Base-by-base conservation (phyloP, 2,888 invertebrate species). In the Platypus cylindrus region DNA sequence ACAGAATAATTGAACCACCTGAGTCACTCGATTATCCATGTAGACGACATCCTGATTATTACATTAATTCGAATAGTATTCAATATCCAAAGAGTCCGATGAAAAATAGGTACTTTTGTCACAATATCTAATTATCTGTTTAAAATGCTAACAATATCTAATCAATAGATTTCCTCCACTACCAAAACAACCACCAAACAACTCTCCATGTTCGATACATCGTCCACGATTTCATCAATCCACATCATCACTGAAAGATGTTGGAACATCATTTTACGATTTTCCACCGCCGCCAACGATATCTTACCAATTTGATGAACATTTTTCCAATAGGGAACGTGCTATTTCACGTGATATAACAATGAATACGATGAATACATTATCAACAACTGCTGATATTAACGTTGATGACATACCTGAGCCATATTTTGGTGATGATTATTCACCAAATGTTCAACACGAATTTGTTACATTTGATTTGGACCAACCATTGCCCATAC, bases 391-490 rank as follows among this genome's bases (percentile, higher is more conserved):
- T 16, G 71, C 70, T 12, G 71, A 71, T 48, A 65, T 70, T 20
- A 63, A 60, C 43, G 60, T 60, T 45, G 64, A 63, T 42, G 62
- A 61, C 13, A 55, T 55, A 37, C 50, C 47, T 47, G 48, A 62
- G 48, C 54, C 47, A 18, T 40, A 36, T 12, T 59, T 58, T 45
- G n/a, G n/a, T n/a, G 62, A 71, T 24, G 75, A 73, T 42, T 65
- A 62, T 45, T 71, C 74, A 33, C 71, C 75, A 8, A 60, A 61
- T 38, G 52, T 64, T 38, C 67, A 64, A 27, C 76, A 75, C 45
- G 79, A 79, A 49, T 70, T 78, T 53, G 75, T 78, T 28, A 76
- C 78, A 8, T 79, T 79, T 53, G 76, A 78, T 49, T 65, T 74
- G 35, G 77, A 75, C 22, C 69, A 68, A 28, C 63, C 68, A 15